phyloP scores from a whole-genome alignment of 2,797 vertebrate species.

The Hoplostethus atlanticus region DNA sequence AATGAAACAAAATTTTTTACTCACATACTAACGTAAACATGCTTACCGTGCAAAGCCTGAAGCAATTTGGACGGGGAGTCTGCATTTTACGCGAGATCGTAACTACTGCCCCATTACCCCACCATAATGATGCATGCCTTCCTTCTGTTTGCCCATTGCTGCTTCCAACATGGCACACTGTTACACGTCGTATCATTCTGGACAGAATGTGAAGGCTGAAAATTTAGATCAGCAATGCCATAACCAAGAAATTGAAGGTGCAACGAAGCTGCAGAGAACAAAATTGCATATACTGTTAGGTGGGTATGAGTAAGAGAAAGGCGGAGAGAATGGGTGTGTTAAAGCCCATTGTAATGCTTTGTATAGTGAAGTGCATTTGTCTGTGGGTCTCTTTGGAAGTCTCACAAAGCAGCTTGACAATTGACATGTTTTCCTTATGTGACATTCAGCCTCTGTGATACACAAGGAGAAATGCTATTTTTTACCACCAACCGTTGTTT shows the following conservation, averaged over 20 bases:
- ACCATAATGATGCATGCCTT: constrained; percentile 69
- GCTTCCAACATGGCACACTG: constrained; percentile 62
- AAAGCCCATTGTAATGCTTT: constrained; percentile 32
- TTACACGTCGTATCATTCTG: constrained; percentile 50
- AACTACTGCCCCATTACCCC: constrained; percentile 64
- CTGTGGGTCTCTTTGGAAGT: constrained; percentile 47
- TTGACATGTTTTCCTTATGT: constrained; percentile 64
- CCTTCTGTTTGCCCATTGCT: constrained; percentile 65
- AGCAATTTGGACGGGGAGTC: constrained; percentile 53
- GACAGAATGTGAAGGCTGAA: constrained; percentile 20
- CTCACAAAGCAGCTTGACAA: constrained; percentile 64
- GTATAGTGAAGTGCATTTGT: constrained; percentile 64
- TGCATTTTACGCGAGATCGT: constrained; percentile 58
- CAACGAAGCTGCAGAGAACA: constrained; percentile 32
- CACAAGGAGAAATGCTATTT: constrained; percentile 51
- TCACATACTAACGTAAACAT: not conserved
- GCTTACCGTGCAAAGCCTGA: constrained; percentile 33
- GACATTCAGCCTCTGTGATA: constrained; percentile 57
- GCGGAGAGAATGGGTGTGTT: constrained; percentile 16
- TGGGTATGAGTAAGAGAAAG: constrained; percentile 19
- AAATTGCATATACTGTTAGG: constrained; percentile 34
- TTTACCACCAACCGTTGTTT: constrained; percentile 69
- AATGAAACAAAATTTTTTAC: constrained; percentile 6
- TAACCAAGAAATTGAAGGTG: constrained; percentile 22
- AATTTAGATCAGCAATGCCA: constrained; percentile 14